Conservation (phyloP, 2,113 vertebrate genomes). For the Elephantulus edwardii region DNA sequence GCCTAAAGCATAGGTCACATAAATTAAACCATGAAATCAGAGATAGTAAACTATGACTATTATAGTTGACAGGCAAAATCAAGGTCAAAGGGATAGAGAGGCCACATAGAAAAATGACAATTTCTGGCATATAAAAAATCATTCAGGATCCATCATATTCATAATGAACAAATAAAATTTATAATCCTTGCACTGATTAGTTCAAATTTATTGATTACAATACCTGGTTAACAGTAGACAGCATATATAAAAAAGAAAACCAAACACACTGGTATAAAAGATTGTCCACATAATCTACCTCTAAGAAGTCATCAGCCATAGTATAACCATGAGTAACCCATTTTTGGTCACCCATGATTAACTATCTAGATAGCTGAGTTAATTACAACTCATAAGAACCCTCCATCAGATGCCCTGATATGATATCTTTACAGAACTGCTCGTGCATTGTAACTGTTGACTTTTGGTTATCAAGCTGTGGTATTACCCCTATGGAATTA, state of each 20-base stretch:
- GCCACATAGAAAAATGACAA: not conserved
- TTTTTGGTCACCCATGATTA: too few species aligned
- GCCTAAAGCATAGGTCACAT: not conserved
- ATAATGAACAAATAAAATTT: not conserved
- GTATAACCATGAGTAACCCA: too few species aligned
- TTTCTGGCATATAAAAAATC: not conserved
- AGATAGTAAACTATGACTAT: not conserved
- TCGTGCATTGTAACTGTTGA: too few species aligned
- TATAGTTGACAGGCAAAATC: not conserved
- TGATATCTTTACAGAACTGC: too few species aligned
- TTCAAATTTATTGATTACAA: not conserved
- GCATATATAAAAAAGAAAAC: not conserved
- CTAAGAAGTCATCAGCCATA: too few species aligned
- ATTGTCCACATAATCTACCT: too few species aligned
- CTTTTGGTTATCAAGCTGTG: too few species aligned
- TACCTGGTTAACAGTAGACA: not conserved
- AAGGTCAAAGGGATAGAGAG: too few species aligned
- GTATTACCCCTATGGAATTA: too few species aligned
- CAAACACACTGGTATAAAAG: not conserved
- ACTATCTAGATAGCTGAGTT: too few species aligned
- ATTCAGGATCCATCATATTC: not conserved
- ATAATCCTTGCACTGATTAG: not conserved
- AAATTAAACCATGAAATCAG: not conserved
- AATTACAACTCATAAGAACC: too few species aligned
- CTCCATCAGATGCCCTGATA: too few species aligned